Percentiles rank a stretch among this genome's conserved stretches.
Conservation (phyloP, 1,140 invertebrate genomes). For the Luehdorfia chinensis region DNA sequence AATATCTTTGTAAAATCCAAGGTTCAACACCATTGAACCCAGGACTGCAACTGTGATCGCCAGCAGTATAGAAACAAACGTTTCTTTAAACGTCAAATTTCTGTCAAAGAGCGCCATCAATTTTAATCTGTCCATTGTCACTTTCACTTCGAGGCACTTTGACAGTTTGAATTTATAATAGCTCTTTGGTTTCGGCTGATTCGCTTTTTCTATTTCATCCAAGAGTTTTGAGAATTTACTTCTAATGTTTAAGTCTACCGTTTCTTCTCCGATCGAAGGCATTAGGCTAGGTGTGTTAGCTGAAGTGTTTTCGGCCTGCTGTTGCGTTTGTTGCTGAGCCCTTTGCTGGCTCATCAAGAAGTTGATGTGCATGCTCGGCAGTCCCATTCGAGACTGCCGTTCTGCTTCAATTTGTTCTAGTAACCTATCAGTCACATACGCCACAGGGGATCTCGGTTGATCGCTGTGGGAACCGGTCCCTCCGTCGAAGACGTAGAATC, state of each 20-base stretch:
- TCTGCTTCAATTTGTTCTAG: constrained; percentile 71
- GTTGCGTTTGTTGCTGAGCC: constrained; percentile 51
- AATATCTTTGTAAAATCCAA: constrained; percentile 94
- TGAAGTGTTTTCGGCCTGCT: constrained; percentile 46
- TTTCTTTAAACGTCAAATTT: constrained; percentile 91
- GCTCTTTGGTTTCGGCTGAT: constrained; percentile 81
- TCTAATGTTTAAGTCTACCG: constrained; percentile 56
- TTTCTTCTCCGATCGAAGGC: constrained; percentile 66
- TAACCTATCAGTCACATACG: constrained; percentile 66
- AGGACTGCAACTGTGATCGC: constrained; percentile 92
- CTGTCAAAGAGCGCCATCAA: constrained; percentile 95
- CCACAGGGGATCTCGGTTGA: constrained; percentile 62
- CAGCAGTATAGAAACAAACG: constrained; percentile 89
- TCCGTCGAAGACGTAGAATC: constrained; percentile 65
- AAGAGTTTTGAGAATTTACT: constrained; percentile 59
- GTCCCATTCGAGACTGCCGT: constrained; percentile 62
- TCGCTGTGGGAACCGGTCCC: constrained; percentile 56
- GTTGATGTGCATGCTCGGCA: constrained; percentile 74
- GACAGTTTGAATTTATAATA: constrained; percentile 92
- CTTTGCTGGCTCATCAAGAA: constrained; percentile 63
- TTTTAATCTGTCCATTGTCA: constrained; percentile 94
- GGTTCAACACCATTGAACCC: constrained; percentile 89
- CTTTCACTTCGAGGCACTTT: constrained; percentile 82
- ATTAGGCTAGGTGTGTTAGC: constrained; percentile 54
- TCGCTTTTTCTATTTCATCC: constrained; percentile 64